A percentile compares a stretch with the other conserved stretches of the same genome.
Evolutionary conservation across 2,888 invertebrate species (phyloP).

Genomic region (Odontocerum albicorne): DNA sequence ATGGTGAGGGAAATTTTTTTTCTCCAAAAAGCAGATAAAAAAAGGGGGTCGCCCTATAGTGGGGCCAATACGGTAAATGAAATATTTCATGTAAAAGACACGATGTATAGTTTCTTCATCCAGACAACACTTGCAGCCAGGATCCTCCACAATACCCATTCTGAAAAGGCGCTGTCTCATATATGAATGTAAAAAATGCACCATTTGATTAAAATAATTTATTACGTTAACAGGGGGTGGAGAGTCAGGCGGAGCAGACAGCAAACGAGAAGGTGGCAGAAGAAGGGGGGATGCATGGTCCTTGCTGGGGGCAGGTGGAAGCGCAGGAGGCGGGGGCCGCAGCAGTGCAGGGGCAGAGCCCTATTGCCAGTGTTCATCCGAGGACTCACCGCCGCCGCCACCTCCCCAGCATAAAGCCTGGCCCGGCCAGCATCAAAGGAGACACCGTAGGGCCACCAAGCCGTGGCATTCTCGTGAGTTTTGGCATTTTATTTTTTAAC

Average conservation of each 20-base stretch:
- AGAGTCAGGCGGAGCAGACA: constrained; percentile 43
- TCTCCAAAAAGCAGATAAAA: no score
- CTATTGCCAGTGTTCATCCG: constrained; percentile 76
- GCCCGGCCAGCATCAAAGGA: constrained; percentile 37
- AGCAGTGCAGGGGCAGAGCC: constrained; percentile 39
- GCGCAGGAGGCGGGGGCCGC: constrained; percentile 35
- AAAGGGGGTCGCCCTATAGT: no score
- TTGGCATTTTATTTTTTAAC: no score
- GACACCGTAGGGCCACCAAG: constrained; percentile 28
- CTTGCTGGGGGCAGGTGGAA: constrained; percentile 25
- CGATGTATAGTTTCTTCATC: no score
- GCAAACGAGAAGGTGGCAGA: constrained; percentile 28
- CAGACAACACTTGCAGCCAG: no score
- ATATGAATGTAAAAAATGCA: no score
- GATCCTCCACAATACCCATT: no score
- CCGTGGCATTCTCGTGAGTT: constrained; percentile 43
- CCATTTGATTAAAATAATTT: no score
- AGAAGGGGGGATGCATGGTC: constrained; percentile 38
- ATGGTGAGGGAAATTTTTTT: no score
- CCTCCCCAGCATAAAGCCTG: constrained; percentile 24
- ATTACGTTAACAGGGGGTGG: constrained; percentile 11
- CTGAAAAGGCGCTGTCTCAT: no score
- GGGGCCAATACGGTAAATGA: no score
- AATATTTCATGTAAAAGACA: no score
- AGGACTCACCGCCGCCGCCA: constrained; percentile 52